Conservation (phyloP, 2,888 invertebrate species). For the Apotomis betuletana region DNA sequence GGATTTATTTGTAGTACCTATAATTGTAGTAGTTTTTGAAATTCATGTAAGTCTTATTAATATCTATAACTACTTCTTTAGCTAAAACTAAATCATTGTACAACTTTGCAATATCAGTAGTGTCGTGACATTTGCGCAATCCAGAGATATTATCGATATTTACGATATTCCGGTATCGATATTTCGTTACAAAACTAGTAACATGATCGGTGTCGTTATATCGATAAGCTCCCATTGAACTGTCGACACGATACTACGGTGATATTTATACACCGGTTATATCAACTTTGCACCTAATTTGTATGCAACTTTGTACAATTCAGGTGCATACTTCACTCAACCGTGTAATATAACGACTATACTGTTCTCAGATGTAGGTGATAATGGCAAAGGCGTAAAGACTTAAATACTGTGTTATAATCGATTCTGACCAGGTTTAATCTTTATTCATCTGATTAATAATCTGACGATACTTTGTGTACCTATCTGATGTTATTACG, state of each 20-base stretch:
- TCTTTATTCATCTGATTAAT: not conserved
- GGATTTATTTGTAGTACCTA: no score
- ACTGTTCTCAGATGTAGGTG: not conserved
- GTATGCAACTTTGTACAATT: not conserved
- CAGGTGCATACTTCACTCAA: not conserved
- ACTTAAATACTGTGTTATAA: slow-evolving; percentile 4
- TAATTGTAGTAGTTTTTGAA: no score
- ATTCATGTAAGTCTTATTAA: no score
- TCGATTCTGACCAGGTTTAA: not conserved
- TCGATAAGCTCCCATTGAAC: slow-evolving; percentile 51
- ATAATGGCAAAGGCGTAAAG: slow-evolving; percentile 6
- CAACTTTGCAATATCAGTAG: not conserved
- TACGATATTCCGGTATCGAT: slow-evolving; percentile 49
- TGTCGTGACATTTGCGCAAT: slow-evolving; percentile 34
- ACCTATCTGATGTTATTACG: not conserved
- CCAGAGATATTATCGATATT: slow-evolving; percentile 36
- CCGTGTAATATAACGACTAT: not conserved
- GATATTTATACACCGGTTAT: not conserved
- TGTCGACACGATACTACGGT: slow-evolving; percentile 47
- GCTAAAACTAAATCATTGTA: not conserved
- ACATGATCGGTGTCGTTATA: slow-evolving; percentile 47
- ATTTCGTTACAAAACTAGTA: slow-evolving; percentile 49
- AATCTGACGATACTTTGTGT: not conserved
- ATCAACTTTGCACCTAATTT: not conserved
- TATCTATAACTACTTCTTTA: no score